These are phyloP conservation scores for Pachycephus smyrnensis DNA, from an alignment of 2,888 invertebrate genomes.

Conservation along the genomic window DNA sequence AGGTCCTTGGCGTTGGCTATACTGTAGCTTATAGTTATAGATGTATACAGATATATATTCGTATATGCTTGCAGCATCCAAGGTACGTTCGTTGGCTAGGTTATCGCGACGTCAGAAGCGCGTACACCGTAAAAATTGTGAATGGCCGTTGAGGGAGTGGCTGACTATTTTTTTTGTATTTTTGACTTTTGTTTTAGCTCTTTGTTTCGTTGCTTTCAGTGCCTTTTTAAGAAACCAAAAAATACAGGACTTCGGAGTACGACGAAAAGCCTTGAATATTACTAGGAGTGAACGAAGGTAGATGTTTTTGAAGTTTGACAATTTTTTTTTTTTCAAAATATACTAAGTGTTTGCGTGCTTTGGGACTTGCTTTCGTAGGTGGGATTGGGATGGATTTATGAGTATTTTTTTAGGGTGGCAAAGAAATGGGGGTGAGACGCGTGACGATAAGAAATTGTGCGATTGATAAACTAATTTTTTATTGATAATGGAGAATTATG, in stretches of 20 bases:
- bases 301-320: neutral
- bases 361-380: neutral
- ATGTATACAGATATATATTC: too few species aligned
- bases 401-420: neutral
- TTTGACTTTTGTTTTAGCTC: too few species aligned
- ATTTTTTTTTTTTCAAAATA: neutral
- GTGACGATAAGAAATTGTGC: neutral
- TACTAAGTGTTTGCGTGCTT: neutral
- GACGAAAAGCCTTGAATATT: neutral
- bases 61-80: neutral
- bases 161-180: too few species aligned
- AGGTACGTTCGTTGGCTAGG: neutral
- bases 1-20: neutral
- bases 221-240: too few species aligned
- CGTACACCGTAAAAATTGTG: neutral
- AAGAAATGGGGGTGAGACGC: too few species aligned
- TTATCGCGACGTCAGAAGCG: neutral
- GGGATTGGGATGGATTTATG: neutral
- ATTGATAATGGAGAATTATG: rapidly evolving
- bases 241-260: neutral
- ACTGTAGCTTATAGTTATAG: neutral
- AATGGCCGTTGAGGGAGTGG: too few species aligned
- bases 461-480: neutral
- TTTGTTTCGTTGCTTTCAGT: too few species aligned
- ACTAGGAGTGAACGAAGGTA: neutral